Evolutionary conservation across 2,888 invertebrate species (phyloP).

Genomic region (Cheilosia vernalis): DNA sequence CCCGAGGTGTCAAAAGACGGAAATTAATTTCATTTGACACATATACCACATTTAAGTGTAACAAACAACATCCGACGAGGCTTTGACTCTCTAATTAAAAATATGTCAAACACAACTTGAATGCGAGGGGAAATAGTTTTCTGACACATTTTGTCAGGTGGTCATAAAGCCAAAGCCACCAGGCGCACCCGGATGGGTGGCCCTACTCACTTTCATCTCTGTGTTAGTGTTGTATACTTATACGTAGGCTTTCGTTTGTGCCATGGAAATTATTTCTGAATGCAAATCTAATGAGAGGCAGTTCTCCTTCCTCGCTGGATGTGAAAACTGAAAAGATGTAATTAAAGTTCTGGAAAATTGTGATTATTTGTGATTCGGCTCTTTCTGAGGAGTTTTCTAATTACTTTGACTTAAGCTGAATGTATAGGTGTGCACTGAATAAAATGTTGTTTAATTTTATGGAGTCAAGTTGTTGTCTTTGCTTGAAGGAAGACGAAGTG

Average conservation of each 20-base stretch:
- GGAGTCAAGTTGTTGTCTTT: neutral
- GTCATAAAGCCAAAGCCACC: slow-evolving; percentile 19
- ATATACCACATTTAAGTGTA: slow-evolving; percentile 71
- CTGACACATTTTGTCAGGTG: slow-evolving; percentile 66
- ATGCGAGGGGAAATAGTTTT: slow-evolving; percentile 49
- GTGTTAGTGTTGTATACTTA: neutral
- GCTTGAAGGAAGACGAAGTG: neutral
- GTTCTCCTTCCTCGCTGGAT: neutral
- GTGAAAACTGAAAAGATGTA: slow-evolving; percentile 55
- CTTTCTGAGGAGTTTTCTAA: slow-evolving; percentile 55
- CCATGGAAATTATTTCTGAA: slow-evolving; percentile 49
- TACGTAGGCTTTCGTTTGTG: slow-evolving; percentile 14
- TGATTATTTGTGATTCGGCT: slow-evolving; percentile 53
- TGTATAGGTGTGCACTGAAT: slow-evolving; percentile 45
- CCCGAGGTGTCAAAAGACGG: slow-evolving; percentile 68
- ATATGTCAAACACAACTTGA: slow-evolving; percentile 67
- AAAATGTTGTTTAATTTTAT: slow-evolving; percentile 21
- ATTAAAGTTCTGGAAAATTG: slow-evolving; percentile 57
- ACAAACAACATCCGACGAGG: slow-evolving; percentile 68
- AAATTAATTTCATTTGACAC: slow-evolving; percentile 74
- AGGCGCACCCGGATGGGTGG: neutral
- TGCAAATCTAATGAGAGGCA: slow-evolving; percentile 64
- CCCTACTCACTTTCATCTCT: neutral
- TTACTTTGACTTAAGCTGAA: slow-evolving; percentile 52
- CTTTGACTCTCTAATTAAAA: slow-evolving; percentile 72